phyloP scores from a whole-genome alignment of 35 echinoderm and acorn worm species.

The Amphiura filiformis region DNA sequence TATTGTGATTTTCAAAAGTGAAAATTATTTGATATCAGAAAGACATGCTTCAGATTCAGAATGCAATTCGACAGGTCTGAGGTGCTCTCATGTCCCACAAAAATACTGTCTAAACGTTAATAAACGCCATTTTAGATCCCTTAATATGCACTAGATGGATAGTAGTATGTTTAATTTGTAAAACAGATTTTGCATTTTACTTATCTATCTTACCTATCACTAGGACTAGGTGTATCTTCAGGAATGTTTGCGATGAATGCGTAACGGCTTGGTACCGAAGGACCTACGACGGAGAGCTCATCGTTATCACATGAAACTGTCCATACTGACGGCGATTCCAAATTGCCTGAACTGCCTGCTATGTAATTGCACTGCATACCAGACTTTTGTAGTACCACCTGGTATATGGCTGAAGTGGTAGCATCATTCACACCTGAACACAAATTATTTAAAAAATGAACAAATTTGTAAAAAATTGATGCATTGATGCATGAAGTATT shows the following conservation, averaged over 20 bases:
- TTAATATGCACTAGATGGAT: too few relatives aligned
- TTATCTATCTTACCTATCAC: background rate
- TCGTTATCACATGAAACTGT: slow-evolving; percentile 45
- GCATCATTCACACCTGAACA: slow-evolving; percentile 48
- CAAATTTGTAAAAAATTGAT: slow-evolving; percentile 7
- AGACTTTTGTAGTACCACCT: slow-evolving; percentile 45
- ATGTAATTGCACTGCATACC: slow-evolving; percentile 44
- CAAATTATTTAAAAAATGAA: slow-evolving; percentile 69
- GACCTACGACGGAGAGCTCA: slow-evolving; percentile 54
- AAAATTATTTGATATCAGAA: too few relatives aligned
- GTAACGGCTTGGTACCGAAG: slow-evolving; percentile 59
- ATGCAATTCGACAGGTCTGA: too few relatives aligned
- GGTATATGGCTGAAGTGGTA: slow-evolving; percentile 83
- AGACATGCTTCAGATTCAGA: too few relatives aligned
- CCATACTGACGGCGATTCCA: slow-evolving; percentile 59
- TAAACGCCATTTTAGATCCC: too few relatives aligned
- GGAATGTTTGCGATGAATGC: slow-evolving; percentile 66
- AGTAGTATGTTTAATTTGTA: too few relatives aligned
- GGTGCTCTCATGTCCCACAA: too few relatives aligned
- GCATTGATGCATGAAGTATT: too few relatives aligned
- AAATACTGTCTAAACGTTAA: too few relatives aligned
- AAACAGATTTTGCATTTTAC: too few relatives aligned
- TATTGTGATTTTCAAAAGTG: too few relatives aligned
- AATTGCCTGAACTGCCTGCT: slow-evolving; percentile 31
- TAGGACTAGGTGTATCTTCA: slow-evolving; percentile 26